Evolutionary conservation across 2,113 vertebrate species (phyloP).

Genomic region (Pseudorasbora parva): DNA sequence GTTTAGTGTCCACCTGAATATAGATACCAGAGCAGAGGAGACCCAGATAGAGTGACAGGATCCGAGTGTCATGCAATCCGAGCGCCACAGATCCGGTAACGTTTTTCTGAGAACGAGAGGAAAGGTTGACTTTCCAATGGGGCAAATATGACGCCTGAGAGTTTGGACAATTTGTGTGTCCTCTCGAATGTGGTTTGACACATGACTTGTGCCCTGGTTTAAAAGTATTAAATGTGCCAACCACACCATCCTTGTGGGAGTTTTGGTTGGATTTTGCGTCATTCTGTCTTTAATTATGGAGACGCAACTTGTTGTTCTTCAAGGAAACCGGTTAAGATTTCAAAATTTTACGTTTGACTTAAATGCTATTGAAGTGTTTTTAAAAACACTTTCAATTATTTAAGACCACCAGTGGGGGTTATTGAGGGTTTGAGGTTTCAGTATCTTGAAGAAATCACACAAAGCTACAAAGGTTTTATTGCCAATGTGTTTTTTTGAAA

Average conservation of each 20-base stretch:
- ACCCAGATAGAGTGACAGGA: conserved; percentile 22
- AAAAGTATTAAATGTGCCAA: conserved; percentile 2
- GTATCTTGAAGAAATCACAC: neutral
- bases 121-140: conserved; percentile 6
- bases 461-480: neutral
- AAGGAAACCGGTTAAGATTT: neutral
- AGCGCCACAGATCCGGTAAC: conserved; percentile 36
- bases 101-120: conserved; percentile 24
- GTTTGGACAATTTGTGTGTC: neutral
- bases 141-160: conserved; percentile 31
- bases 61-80: conserved; percentile 23
- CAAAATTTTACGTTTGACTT: neutral
- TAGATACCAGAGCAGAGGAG: conserved; percentile 33
- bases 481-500: neutral
- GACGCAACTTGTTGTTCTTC: neutral
- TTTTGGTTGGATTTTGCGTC: neutral
- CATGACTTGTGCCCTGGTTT: conserved; percentile 9
- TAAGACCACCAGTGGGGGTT: neutral
- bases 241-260: neutral
- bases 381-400: neutral
- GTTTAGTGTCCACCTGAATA: neutral
- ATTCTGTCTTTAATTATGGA: conserved; percentile 25
- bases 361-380: neutral
- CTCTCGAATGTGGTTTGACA: neutral
- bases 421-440: neutral